These are phyloP conservation scores for Protophormia terraenovae DNA, from an alignment of 2,888 invertebrate species.

Conservation along the genomic window DNA sequence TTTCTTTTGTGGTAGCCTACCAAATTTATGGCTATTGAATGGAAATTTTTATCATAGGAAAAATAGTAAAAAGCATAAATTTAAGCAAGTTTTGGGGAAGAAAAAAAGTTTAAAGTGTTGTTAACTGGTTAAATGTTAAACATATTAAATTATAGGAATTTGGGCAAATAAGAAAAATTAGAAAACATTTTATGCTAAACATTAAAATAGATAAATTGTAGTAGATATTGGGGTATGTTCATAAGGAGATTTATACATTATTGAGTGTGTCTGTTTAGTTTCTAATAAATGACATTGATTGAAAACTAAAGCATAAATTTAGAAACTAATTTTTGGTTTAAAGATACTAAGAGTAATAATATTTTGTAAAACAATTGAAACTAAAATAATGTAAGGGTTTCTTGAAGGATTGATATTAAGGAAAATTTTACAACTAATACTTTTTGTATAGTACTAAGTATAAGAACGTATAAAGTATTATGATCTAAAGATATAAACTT, in stretches of 20 bases:
- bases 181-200: not conserved
- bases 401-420: not conserved
- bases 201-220: not conserved
- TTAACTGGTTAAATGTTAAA: slow-evolving; percentile 54
- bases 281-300: not conserved
- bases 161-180: slow-evolving; percentile 3
- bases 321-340: not conserved
- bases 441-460: no score
- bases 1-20: not conserved
- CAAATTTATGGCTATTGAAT: slow-evolving; percentile 25
- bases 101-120: slow-evolving; percentile 45
- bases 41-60: not conserved
- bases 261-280: not conserved
- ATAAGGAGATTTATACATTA: not conserved
- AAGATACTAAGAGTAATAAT: not conserved
- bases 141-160: slow-evolving; percentile 1
- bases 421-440: not conserved
- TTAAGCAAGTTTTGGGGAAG: not conserved
- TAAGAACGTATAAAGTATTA: no score
- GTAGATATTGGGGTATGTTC: not conserved
- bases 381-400: not conserved
- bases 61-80: not conserved
- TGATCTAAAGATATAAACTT: no score
- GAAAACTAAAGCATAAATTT: not conserved
- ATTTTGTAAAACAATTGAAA: not conserved